These are phyloP conservation scores for Rhyacichthys aspro DNA, from an alignment of 2,797 vertebrate species.

Conservation along the genomic window DNA sequence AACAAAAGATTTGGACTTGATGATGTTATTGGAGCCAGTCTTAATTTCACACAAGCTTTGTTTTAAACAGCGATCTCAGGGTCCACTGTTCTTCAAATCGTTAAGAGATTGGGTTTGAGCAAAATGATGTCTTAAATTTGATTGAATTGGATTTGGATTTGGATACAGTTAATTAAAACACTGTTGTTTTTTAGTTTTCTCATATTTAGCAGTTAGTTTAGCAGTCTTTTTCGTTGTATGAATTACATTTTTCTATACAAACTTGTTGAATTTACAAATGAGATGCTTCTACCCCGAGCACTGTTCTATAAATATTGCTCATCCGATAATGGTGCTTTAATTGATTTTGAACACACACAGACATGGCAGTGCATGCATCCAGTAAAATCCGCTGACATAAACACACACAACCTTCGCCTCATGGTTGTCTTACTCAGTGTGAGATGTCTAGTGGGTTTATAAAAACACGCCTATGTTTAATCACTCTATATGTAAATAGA, in stretches of 20 bases:
- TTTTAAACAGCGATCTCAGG: no score
- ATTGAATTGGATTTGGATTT: no score
- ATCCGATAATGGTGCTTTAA: conserved; percentile 21
- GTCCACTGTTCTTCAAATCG: no score
- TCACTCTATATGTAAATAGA: conserved; percentile 78
- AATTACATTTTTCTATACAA: conserved; percentile 12
- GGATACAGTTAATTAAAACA: no score
- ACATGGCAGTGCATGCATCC: conserved; percentile 15
- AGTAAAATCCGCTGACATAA: conserved; percentile 17
- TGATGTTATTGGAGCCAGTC: no score
- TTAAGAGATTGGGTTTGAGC: no score
- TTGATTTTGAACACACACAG: conserved; percentile 8
- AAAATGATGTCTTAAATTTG: no score
- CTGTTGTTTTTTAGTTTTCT: background rate
- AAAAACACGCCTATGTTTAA: conserved; percentile 67
- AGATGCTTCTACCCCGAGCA: conserved; percentile 13
- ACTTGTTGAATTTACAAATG: conserved; percentile 36
- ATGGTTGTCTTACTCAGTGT: conserved; percentile 49
- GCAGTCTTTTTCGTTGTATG: conserved; percentile 1
- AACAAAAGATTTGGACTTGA: no score
- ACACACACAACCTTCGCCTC: conserved; percentile 27
- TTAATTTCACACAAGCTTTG: no score
- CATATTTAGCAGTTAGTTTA: no score
- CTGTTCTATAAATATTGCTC: conserved; percentile 31
- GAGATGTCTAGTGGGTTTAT: conserved; percentile 55